Percentiles rank a stretch among this genome's conserved stretches.
These are phyloP conservation scores for Cryptomyrus ogoouensis DNA, from an alignment of 2,113 vertebrate species.

Conservation along the genomic window DNA sequence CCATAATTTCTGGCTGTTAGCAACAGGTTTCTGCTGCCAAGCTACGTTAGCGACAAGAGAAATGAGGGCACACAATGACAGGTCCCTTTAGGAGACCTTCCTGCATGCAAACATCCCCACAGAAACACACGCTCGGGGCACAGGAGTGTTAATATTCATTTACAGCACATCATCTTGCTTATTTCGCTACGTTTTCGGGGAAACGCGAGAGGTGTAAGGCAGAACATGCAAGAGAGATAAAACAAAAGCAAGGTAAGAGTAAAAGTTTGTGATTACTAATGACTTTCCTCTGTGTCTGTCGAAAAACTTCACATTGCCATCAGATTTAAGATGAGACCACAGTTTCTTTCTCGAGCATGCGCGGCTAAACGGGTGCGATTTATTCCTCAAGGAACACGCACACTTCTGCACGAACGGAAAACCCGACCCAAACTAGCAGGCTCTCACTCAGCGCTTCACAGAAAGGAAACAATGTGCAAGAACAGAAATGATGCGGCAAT, in stretches of 20 bases:
- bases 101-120: background rate
- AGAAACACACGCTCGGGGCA: background rate
- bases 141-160: background rate
- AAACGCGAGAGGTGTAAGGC: background rate
- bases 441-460: too few species aligned
- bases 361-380: background rate
- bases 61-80: background rate
- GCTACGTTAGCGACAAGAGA: background rate
- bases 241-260: background rate
- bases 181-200: background rate
- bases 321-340: background rate
- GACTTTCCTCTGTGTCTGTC: background rate
- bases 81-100: background rate
- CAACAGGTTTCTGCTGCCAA: background rate
- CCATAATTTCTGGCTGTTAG: background rate
- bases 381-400: background rate
- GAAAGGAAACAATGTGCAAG: background rate
- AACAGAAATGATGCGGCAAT: background rate
- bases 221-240: background rate
- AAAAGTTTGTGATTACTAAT: background rate
- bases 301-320: background rate
- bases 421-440: background rate
- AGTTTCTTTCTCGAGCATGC: background rate
- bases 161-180: background rate
- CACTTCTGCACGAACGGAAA: background rate